Conservation (phyloP, 2,113 vertebrate genomes). For the Aphyosemion australe region DNA sequence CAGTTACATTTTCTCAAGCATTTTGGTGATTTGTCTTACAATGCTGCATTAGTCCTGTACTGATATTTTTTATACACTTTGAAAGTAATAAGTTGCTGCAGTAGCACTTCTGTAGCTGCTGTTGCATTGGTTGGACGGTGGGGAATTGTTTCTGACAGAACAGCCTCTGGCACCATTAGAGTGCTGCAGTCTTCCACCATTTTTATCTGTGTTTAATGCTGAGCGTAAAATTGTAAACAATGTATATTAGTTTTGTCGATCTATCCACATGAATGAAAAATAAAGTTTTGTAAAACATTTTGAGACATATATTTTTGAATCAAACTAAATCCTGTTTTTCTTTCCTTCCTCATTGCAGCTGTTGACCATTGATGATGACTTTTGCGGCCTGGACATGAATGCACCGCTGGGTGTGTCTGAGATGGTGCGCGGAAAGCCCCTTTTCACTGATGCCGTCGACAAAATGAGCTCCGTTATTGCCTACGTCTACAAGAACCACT, state of each 20-base stretch:
- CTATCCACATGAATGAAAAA: neutral
- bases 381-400: constrained; percentile 99
- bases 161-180: constrained; percentile 53
- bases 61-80: constrained; percentile 16
- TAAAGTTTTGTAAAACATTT: too few relatives aligned
- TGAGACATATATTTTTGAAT: neutral
- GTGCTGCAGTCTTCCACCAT: constrained; percentile 59
- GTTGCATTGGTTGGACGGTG: constrained; percentile 45
- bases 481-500: constrained; percentile 99
- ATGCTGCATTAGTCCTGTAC: too few relatives aligned
- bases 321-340: neutral
- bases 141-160: constrained; percentile 65
- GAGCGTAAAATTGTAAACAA: too few relatives aligned
- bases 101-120: constrained; percentile 53
- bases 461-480: constrained; percentile 96
- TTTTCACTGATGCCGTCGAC: constrained; percentile 91
- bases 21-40: too few relatives aligned
- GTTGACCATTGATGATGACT: constrained; percentile 96
- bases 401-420: constrained; percentile 95
- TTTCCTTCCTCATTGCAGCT: constrained; percentile 77
- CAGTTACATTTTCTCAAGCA: too few relatives aligned
- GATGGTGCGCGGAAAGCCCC: constrained; percentile 92
- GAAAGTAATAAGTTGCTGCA: constrained; percentile 58
- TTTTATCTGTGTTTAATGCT: constrained; percentile 8
- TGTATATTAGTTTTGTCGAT: neutral